These are phyloP conservation scores for Xestia sexstrigata DNA, from an alignment of 2,888 invertebrate genomes.

Conservation along the genomic window DNA sequence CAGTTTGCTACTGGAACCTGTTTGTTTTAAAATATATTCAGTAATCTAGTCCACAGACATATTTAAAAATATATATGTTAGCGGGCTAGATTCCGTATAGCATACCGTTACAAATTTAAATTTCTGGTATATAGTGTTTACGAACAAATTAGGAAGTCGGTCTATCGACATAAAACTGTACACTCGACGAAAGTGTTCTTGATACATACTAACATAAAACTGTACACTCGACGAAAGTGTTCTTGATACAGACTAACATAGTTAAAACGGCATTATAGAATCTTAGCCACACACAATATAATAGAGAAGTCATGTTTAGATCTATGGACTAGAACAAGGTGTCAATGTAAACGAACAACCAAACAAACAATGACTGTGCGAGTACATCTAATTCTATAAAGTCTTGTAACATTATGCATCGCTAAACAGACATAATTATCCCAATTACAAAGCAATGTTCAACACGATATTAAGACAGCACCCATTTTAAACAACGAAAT, in stretches of 20 bases:
- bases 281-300: background rate
- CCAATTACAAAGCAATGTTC: constrained; percentile 26
- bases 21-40: constrained; percentile 19
- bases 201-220: background rate
- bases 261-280: background rate
- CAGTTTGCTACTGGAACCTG: constrained; percentile 36
- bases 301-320: background rate
- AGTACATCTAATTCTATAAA: background rate
- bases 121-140: constrained; percentile 8
- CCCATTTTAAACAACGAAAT: constrained; percentile 12
- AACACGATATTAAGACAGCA: constrained; percentile 14
- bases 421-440: constrained; percentile 25
- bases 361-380: constrained; percentile 8
- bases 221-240: background rate
- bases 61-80: constrained; percentile 6
- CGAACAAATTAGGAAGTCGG: constrained; percentile 17
- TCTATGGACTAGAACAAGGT: background rate
- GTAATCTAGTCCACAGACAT: constrained; percentile 18
- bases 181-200: background rate
- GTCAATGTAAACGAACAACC: background rate
- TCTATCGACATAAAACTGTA: background rate
- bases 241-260: background rate
- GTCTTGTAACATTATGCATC: background rate
- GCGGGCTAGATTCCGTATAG: background rate
- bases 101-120: constrained; percentile 19